Conservation (phyloP, 2,113 vertebrate genomes). For the Chloroceryle aenea region DNA sequence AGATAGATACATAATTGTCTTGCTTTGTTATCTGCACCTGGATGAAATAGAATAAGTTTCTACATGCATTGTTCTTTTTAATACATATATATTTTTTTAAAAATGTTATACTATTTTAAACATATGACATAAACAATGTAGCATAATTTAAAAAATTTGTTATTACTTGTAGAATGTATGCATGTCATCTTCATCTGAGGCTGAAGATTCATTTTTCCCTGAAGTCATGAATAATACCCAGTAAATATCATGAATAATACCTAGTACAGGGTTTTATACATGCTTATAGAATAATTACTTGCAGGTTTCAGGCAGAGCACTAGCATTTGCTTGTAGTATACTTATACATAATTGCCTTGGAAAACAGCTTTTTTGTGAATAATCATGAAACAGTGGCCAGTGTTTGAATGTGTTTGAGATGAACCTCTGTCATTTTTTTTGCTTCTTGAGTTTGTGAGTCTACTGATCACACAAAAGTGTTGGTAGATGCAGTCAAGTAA, state of each 20-base stretch:
- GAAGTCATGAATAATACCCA: not conserved
- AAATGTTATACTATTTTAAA: not conserved
- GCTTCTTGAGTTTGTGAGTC: not conserved
- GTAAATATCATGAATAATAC: not conserved
- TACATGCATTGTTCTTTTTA: not conserved
- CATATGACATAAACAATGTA: not conserved
- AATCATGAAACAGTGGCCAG: not conserved
- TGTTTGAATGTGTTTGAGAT: not conserved
- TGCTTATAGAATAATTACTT: not conserved
- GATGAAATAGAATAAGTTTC: not conserved
- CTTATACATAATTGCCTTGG: not conserved
- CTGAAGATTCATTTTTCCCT: not conserved
- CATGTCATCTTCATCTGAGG: not conserved
- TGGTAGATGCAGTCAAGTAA: not conserved
- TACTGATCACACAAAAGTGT: not conserved
- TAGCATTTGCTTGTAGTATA: not conserved
- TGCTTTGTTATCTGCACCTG: not conserved
- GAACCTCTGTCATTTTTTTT: not conserved
- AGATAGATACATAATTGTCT: fast-evolving
- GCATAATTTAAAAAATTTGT: not conserved
- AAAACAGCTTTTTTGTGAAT: not conserved
- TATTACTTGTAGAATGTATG: not conserved
- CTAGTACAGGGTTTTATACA: not conserved
- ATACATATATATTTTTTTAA: not conserved
- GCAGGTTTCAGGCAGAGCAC: not conserved